Evolutionary conservation across 2,888 invertebrate species (phyloP).

Genomic region (Sphecodes monilicornis): DNA sequence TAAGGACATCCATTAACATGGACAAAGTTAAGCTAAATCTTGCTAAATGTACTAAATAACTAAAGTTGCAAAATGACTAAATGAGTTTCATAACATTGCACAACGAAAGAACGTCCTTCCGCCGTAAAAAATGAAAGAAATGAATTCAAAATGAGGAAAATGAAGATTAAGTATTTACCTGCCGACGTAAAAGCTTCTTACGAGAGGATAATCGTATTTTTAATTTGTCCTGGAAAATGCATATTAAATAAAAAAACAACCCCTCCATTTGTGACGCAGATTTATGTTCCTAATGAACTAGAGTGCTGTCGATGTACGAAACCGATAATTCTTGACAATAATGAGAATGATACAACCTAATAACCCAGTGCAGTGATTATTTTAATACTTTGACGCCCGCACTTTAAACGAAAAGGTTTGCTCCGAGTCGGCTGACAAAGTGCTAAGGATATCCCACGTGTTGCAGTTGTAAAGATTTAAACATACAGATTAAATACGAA

Average conservation of each 20-base stretch:
- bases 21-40: too few species aligned
- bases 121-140: constrained; percentile 6
- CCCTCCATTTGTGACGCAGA: not conserved
- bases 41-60: too few species aligned
- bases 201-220: not conserved
- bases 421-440: too few species aligned
- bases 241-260: not conserved
- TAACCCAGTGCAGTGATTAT: too few species aligned
- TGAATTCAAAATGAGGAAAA: constrained; percentile 12
- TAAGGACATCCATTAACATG: too few species aligned
- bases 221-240: not conserved
- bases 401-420: too few species aligned
- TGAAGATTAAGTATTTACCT: constrained; percentile 15
- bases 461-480: too few species aligned
- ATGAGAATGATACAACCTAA: not conserved
- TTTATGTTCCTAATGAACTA: not conserved
- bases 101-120: not conserved
- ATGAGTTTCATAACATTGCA: not conserved
- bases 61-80: too few species aligned
- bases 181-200: not conserved
- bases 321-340: not conserved
- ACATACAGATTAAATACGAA: too few species aligned
- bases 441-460: too few species aligned
- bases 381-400: too few species aligned
- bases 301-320: not conserved